Base-by-base conservation (phyloP, 2,113 vertebrate species). In the Nesospiza acunhae region DNA sequence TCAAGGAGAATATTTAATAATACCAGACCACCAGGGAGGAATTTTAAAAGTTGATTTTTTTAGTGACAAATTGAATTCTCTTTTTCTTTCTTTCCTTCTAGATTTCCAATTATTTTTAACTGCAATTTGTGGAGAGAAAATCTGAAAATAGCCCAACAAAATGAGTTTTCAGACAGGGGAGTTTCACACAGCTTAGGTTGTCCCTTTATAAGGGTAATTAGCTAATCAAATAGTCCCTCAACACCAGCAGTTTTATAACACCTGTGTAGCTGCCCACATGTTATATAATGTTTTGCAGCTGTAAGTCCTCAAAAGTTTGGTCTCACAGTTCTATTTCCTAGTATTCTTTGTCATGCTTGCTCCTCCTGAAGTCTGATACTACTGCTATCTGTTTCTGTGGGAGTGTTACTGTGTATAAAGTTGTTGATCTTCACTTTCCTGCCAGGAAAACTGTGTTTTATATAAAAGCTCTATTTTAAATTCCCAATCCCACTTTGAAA, bases 1-100 rank as follows among this genome's bases (percentile, higher is more conserved):
- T 95, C 94, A 96, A 96, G 95, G 95, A 95, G 97, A 97, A 98
- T 98, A 98, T 98, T 98, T 98, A 98, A 98, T 98, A 98, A 98
- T 97, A 98, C 89, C 73, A 84, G 98, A 98, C 98, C 98, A 98
- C 98, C 97, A 96, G 98, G 97, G 98, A 97, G 89, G 86, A 97
- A 97, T 98, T 98, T 97, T 92, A 76, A 97, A 98, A 98, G 97
- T 97, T 97, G 87, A 97, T 97, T 95, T 96, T 97, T 97, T 97
- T 79, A 97, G 97, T 97, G 96, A 98, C 97, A 98, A 97, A 98
- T 97, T 97, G 88, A 58, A 97, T 98, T 98, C 84, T 89, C 88
- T 96, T 96, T 92, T 80, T 46, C 60, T 89, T 78, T 87, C 53
- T 83, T 74, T 78, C 58, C 63, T 81, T 95, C 41, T 72, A 91